Conservation (phyloP, 2,113 vertebrate genomes). For the Thunnus maccoyii region DNA sequence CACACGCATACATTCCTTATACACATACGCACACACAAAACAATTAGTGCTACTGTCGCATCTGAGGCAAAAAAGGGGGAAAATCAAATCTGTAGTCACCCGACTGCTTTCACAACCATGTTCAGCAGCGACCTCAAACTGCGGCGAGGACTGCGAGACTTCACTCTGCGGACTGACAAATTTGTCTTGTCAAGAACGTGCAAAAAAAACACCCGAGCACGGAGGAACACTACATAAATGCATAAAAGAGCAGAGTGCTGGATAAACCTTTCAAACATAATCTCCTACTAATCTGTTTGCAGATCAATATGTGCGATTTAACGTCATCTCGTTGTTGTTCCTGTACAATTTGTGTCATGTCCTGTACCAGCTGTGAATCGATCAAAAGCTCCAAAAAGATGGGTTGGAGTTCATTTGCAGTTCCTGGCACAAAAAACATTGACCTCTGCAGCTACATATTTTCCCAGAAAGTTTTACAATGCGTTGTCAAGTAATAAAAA, state of each 20-base stretch:
- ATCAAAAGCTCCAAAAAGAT: slow-evolving; percentile 13
- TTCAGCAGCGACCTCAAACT: slow-evolving; percentile 62
- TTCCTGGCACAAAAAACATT: neutral
- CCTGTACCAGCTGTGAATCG: neutral
- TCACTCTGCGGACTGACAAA: slow-evolving; percentile 52
- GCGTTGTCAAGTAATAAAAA: neutral
- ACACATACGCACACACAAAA: slow-evolving; percentile 22
- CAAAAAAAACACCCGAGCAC: neutral
- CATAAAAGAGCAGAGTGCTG: neutral
- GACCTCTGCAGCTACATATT: neutral
- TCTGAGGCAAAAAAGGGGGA: slow-evolving; percentile 37
- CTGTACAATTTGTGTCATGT: slow-evolving; percentile 17
- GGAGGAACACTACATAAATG: neutral
- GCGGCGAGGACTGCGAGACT: neutral
- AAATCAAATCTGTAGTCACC: slow-evolving; percentile 64
- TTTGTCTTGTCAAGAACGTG: slow-evolving; percentile 40
- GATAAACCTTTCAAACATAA: neutral
- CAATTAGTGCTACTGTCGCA: slow-evolving; percentile 62
- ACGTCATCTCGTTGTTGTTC: slow-evolving; percentile 1
- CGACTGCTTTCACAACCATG: slow-evolving; percentile 43
- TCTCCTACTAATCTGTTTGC: neutral
- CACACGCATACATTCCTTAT: neutral
- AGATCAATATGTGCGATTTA: slow-evolving; percentile 41
- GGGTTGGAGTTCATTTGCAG: neutral
- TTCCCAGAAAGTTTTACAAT: neutral